Evolutionary conservation across 2,888 invertebrate species (phyloP).

Genomic region (Drosophila prolongata): DNA sequence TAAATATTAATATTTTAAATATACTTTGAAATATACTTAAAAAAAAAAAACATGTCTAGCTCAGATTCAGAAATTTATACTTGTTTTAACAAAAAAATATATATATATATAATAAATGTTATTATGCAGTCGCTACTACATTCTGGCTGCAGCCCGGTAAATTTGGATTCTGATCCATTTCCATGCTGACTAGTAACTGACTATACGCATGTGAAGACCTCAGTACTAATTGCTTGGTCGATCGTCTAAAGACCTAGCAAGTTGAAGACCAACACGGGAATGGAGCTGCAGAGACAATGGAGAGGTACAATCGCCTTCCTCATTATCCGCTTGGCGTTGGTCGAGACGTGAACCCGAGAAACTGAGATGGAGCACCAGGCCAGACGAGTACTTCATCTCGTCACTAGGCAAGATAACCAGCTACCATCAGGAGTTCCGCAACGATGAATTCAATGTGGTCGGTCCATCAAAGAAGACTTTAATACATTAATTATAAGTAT

Average conservation of each 20-base stretch:
- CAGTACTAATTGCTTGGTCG: constrained; percentile 60
- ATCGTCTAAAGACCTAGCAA: constrained; percentile 87
- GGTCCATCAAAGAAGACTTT: constrained; percentile 16
- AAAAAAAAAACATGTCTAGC: too few species aligned
- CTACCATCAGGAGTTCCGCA: constrained; percentile 82
- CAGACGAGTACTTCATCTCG: constrained; percentile 94
- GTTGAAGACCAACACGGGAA: constrained; percentile 92
- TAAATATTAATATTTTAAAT: too few species aligned
- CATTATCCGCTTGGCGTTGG: too few species aligned
- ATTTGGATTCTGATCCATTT: constrained; percentile 86
- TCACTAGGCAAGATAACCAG: constrained; percentile 89
- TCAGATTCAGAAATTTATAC: too few species aligned
- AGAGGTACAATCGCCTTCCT: too few species aligned
- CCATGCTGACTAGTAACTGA: constrained; percentile 89
- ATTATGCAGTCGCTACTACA: too few species aligned
- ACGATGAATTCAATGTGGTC: constrained; percentile 78
- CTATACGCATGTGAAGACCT: constrained; percentile 81
- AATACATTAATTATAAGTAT: constrained; percentile 14
- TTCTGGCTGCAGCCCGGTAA: too few species aligned
- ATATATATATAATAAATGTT: too few species aligned
- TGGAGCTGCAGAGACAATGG: constrained; percentile 95
- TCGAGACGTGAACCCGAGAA: too few species aligned
- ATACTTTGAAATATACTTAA: too few species aligned
- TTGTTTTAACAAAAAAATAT: too few species aligned
- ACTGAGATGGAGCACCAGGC: constrained; percentile 85